phyloP scores from a whole-genome alignment of 2,888 invertebrate genomes.

The Bombyx huttoni region DNA sequence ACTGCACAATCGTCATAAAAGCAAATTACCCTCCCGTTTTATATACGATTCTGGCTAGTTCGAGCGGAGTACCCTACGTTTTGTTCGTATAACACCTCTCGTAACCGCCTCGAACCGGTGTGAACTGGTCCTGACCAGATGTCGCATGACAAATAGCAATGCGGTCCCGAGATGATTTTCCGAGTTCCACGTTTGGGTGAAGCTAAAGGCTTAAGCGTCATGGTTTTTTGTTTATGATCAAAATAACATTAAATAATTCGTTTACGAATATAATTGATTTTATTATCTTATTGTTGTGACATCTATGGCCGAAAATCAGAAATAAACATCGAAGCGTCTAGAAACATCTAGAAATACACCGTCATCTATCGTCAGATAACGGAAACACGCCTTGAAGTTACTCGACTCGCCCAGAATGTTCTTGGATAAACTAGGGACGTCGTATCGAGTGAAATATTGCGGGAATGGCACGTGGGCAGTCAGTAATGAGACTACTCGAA shows the following conservation, averaged over 20 bases:
- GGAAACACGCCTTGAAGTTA: no score
- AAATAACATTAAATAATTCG: not conserved
- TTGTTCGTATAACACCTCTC: slow-evolving; percentile 24
- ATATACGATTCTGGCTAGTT: slow-evolving; percentile 25
- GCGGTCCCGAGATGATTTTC: slow-evolving; percentile 48
- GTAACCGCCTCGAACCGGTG: slow-evolving; percentile 31
- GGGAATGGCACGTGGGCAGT: no score
- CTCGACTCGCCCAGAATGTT: no score
- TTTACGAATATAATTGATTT: no score
- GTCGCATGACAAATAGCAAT: slow-evolving; percentile 50
- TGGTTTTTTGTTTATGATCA: not conserved
- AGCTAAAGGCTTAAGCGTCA: not conserved
- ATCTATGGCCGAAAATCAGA: no score
- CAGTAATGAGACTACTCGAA: no score
- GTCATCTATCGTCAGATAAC: no score
- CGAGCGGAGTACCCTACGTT: slow-evolving; percentile 3
- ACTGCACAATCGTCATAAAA: slow-evolving; percentile 21
- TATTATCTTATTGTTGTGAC: no score
- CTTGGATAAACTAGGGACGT: no score
- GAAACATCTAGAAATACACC: no score
- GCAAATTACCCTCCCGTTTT: slow-evolving; percentile 14
- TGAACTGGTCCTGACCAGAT: slow-evolving; percentile 40
- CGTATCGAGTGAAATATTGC: no score
- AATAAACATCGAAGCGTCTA: no score
- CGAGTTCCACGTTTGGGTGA: slow-evolving; percentile 8